Evolutionary conservation across 2,113 vertebrate genomes (phyloP).

Genomic region (Eurypyga helias): DNA sequence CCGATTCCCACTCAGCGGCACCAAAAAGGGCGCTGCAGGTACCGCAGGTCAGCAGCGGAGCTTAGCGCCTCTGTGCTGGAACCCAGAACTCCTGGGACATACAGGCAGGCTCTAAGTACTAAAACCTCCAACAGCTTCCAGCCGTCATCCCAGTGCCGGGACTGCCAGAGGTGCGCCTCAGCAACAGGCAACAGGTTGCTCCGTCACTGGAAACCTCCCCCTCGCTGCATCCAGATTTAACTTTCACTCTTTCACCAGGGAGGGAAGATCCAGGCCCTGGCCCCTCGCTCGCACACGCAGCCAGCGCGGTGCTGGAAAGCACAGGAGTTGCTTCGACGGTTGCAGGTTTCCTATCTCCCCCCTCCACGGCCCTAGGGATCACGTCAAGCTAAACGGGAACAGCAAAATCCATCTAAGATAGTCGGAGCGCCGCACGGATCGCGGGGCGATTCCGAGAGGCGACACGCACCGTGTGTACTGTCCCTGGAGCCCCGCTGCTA

Average conservation of each 20-base stretch:
- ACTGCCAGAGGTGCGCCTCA: background rate
- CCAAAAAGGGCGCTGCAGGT: background rate
- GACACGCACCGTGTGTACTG: background rate
- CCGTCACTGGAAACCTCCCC: background rate
- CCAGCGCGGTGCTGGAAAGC: background rate
- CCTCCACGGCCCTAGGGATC: background rate
- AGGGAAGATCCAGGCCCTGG: background rate
- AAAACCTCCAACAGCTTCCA: background rate
- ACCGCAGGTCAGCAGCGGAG: background rate
- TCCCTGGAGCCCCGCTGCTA: background rate
- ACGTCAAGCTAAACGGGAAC: accelerated
- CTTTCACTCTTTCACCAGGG: background rate
- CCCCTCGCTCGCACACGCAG: background rate
- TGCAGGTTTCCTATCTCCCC: accelerated
- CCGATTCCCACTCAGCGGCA: background rate
- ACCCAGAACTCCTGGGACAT: background rate
- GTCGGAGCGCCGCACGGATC: accelerated
- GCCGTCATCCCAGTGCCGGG: background rate
- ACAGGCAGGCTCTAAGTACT: background rate
- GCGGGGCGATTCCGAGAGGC: background rate
- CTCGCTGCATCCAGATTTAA: background rate
- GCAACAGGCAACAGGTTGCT: background rate
- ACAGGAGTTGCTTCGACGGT: background rate
- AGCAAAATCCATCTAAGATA: background rate
- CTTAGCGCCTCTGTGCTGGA: background rate